Evolutionary conservation across 2,797 vertebrate species (phyloP).

Genomic region (Anableps anableps): DNA sequence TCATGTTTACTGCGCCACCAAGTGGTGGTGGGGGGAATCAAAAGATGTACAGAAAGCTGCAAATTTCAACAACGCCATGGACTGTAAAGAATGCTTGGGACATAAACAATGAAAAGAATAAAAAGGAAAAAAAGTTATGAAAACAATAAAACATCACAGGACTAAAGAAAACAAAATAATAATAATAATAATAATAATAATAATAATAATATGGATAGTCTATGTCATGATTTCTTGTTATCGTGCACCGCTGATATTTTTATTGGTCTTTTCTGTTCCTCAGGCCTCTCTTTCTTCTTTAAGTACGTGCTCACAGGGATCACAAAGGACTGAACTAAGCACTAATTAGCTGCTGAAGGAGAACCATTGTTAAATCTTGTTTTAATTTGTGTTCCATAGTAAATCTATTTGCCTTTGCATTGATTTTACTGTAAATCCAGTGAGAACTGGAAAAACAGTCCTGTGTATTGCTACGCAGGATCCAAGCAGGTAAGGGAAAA

Average conservation of each 20-base stretch:
- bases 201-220: neutral
- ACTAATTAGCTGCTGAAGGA: neutral
- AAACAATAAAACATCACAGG: too few relatives aligned
- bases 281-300: neutral
- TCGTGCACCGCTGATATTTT: neutral
- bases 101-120: neutral
- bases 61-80: neutral
- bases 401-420: neutral
- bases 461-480: too few relatives aligned
- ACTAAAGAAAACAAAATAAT: neutral
- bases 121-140: too few relatives aligned
- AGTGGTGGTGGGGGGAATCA: neutral
- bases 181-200: too few relatives aligned
- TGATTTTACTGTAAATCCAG: neutral
- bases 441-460: neutral
- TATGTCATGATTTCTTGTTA: too few relatives aligned
- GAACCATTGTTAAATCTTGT: neutral
- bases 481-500: neutral
- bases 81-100: neutral
- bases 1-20: conserved; percentile 3
- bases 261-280: neutral
- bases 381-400: neutral
- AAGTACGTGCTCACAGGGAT: neutral
- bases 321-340: neutral
- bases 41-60: too few relatives aligned